Conservation (phyloP, 2,797 vertebrate genomes). For the Meriones psammophilus region DNA sequence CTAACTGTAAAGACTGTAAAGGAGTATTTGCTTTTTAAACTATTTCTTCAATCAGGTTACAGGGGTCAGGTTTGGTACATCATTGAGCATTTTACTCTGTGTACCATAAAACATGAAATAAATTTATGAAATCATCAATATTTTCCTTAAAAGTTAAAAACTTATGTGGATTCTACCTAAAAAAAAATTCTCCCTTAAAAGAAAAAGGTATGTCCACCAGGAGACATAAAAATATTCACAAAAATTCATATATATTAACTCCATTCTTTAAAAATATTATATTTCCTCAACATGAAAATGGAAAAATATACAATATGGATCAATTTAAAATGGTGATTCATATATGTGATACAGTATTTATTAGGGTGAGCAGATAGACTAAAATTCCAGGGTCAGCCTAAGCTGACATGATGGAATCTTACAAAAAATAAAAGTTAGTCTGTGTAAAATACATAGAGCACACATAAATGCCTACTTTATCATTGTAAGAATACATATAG, state of each 20-base stretch:
- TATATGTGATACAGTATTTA: background rate
- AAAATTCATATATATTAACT: background rate
- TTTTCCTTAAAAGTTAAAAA: slow-evolving; percentile 23
- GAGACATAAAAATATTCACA: background rate
- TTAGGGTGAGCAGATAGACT: background rate
- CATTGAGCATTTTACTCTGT: background rate
- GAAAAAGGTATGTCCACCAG: background rate
- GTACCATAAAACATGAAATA: background rate
- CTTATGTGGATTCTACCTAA: background rate
- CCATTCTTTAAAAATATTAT: background rate
- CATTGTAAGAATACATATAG: background rate
- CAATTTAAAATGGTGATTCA: background rate
- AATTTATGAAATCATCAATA: background rate
- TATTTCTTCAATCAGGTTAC: background rate
- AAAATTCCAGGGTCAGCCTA: background rate
- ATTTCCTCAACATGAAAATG: background rate
- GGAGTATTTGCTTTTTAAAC: background rate
- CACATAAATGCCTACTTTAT: background rate
- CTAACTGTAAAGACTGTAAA: background rate
- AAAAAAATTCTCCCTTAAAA: background rate
- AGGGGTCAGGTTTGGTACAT: background rate
- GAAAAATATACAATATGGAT: background rate
- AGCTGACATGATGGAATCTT: background rate
- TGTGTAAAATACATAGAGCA: background rate
- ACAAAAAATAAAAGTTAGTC: background rate